Percentiles rank a stretch among this genome's conserved stretches.
Evolutionary conservation across 2,888 invertebrate genomes (phyloP).

Genomic region (Ptilodon capucinus): DNA sequence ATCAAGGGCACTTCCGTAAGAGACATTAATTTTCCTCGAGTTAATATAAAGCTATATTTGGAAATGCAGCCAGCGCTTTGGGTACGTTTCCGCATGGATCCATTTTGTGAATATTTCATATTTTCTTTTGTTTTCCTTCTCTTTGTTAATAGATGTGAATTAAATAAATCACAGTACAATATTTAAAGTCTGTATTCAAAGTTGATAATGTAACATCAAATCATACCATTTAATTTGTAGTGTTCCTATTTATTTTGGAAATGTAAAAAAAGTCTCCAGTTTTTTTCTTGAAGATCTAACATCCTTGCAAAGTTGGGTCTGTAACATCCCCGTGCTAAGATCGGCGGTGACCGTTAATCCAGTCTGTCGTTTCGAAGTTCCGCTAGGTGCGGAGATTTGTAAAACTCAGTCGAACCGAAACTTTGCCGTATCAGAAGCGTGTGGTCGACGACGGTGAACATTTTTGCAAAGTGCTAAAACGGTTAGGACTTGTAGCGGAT

Average conservation of each 20-base stretch:
- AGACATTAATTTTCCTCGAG: too few species aligned
- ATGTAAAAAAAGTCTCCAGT: not conserved
- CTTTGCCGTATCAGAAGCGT: constrained; percentile 12
- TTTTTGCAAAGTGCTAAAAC: not conserved
- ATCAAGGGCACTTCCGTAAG: too few species aligned
- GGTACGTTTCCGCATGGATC: too few species aligned
- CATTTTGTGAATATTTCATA: too few species aligned
- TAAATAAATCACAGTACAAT: too few species aligned
- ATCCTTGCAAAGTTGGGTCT: not conserved
- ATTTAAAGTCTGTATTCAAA: too few species aligned
- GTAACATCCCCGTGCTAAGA: constrained; percentile 4
- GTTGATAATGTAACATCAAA: too few species aligned
- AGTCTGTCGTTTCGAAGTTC: constrained; percentile 21
- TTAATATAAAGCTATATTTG: too few species aligned
- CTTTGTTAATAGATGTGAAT: too few species aligned
- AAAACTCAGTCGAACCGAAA: constrained; percentile 10
- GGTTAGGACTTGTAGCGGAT: not conserved
- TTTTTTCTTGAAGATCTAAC: constrained; percentile 6
- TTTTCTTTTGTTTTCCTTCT: too few species aligned
- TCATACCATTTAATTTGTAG: too few species aligned
- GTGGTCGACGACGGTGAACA: not conserved
- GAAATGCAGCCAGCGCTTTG: too few species aligned
- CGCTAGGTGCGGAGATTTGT: constrained; percentile 5
- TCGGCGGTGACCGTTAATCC: constrained; percentile 15
- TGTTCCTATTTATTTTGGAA: not conserved